Evolutionary conservation across 2,888 invertebrate genomes (phyloP).

Genomic region (Oscheius sp.): DNA sequence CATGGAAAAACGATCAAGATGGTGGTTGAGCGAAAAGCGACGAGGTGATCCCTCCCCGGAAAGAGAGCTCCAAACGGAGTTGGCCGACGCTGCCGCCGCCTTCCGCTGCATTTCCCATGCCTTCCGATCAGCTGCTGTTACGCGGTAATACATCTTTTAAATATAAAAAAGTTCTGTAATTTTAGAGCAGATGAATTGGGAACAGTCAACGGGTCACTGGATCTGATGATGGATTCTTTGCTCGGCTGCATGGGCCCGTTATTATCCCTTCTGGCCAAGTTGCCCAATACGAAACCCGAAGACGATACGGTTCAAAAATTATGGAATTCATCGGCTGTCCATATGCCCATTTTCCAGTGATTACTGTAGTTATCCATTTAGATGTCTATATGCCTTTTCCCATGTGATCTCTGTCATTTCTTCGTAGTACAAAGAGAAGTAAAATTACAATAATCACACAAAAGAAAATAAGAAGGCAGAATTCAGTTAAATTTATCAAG

Average conservation of each 20-base stretch:
- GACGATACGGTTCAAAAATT: conserved; percentile 46
- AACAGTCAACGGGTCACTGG: conserved; percentile 64
- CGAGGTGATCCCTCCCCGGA: conserved; percentile 60
- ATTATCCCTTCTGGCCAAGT: conserved; percentile 53
- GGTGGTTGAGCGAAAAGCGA: conserved; percentile 68
- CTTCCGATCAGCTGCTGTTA: conserved; percentile 54
- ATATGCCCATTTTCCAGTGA: conserved; percentile 65
- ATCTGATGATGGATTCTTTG: conserved; percentile 69
- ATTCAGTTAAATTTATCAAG: too few relatives aligned
- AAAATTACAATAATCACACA: too few relatives aligned
- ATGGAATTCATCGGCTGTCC: conserved; percentile 62
- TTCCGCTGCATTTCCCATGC: conserved; percentile 63
- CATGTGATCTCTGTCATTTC: background rate
- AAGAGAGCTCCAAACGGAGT: conserved; percentile 46
- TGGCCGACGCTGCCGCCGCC: conserved; percentile 61
- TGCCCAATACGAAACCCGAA: conserved; percentile 49
- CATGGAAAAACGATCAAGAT: conserved; percentile 62
- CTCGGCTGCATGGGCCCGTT: conserved; percentile 62
- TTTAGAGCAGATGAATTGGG: conserved; percentile 63
- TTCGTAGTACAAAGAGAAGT: too few relatives aligned
- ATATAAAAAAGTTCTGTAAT: too few relatives aligned
- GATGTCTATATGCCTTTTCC: too few relatives aligned
- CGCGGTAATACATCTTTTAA: conserved; percentile 37
- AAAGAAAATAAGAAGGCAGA: too few relatives aligned
- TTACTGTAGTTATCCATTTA: background rate